Evolutionary conservation across 2,888 invertebrate species (phyloP).

Genomic region (Helicoverpa assulta): DNA sequence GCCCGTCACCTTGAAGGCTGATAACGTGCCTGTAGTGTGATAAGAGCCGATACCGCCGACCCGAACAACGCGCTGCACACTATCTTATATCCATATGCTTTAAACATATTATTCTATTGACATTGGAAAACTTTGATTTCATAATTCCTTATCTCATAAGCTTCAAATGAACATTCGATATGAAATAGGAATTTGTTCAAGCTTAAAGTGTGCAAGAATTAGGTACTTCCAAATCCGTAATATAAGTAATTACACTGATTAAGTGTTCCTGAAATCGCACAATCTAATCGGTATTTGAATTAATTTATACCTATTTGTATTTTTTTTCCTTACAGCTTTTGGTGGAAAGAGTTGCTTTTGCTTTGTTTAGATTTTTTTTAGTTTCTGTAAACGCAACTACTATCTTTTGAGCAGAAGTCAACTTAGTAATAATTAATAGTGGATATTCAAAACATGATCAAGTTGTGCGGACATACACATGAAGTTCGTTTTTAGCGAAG

Average conservation of each 20-base stretch:
- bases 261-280: too few relatives aligned
- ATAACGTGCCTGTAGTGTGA: conserved; percentile 74
- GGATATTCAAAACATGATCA: conserved; percentile 15
- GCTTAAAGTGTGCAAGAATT: background rate
- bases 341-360: background rate
- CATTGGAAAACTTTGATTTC: conserved; percentile 53
- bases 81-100: conserved; percentile 53
- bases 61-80: conserved; percentile 43
- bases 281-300: too few relatives aligned
- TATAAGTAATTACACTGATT: too few relatives aligned
- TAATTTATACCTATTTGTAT: too few relatives aligned
- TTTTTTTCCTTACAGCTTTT: background rate
- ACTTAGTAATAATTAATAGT: background rate
- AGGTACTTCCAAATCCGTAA: background rate
- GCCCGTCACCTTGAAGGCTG: conserved; percentile 87
- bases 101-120: conserved; percentile 42
- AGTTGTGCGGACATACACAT: conserved; percentile 9
- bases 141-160: conserved; percentile 31
- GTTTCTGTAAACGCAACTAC: background rate
- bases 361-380: background rate
- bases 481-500: conserved; percentile 38
- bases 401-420: background rate
- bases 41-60: conserved; percentile 59
- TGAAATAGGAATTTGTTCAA: background rate
- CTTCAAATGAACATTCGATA: conserved; percentile 1